These are phyloP conservation scores for Peromyscus eremicus DNA, from an alignment of 2,797 vertebrate species.

Conservation along the genomic window DNA sequence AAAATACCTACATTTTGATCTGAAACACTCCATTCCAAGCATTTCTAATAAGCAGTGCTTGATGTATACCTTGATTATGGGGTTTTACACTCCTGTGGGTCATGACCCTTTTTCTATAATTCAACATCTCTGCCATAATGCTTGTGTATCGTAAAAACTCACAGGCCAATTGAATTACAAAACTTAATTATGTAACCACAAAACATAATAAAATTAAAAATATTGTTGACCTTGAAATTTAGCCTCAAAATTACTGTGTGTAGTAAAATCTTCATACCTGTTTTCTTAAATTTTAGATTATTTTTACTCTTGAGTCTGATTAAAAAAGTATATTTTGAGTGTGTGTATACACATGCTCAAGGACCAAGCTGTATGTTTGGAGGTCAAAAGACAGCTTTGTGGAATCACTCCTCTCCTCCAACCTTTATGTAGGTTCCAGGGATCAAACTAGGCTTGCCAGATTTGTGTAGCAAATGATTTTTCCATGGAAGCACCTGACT, in stretches of 20 bases:
- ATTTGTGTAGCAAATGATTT: background rate
- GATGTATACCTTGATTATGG: background rate
- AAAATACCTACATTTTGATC: background rate
- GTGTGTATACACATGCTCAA: background rate
- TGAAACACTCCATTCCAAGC: background rate
- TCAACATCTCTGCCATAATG: background rate
- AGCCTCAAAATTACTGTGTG: conserved; percentile 43
- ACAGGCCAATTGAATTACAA: conserved; percentile 54
- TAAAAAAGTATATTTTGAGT: background rate
- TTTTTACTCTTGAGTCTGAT: conserved; percentile 11
- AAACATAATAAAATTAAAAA: conserved; percentile 53
- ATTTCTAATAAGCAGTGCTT: background rate
- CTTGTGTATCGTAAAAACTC: background rate
- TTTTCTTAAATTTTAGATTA: conserved; percentile 41
- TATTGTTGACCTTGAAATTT: conserved; percentile 54
- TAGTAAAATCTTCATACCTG: conserved; percentile 24
- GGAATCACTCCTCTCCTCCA: background rate
- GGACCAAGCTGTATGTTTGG: background rate
- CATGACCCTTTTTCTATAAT: conserved; percentile 9
- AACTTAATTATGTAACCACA: conserved; percentile 49
- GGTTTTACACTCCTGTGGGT: conserved; percentile 30
- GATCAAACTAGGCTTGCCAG: background rate
- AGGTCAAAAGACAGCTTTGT: background rate
- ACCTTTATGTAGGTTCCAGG: background rate
- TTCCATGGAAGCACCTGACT: background rate